These are phyloP conservation scores for Cephalopterus ornatus DNA, from an alignment of 2,113 vertebrate genomes.

Conservation along the genomic window DNA sequence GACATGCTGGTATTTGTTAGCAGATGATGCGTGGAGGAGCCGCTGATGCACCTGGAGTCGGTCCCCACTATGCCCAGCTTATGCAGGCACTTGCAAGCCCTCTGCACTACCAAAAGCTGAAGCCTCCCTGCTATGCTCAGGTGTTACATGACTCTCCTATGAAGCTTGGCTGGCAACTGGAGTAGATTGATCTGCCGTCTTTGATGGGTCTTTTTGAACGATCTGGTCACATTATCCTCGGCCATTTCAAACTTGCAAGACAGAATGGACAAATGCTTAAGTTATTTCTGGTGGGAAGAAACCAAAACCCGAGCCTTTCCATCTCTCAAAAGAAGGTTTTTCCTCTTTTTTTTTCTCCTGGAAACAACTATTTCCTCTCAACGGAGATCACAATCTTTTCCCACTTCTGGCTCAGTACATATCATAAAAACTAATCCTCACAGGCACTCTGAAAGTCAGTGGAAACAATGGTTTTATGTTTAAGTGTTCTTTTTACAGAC, in stretches of 20 bases:
- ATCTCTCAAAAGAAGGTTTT: background rate
- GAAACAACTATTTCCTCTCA: background rate
- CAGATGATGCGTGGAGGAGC: background rate
- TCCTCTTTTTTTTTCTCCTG: background rate
- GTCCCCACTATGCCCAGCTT: background rate
- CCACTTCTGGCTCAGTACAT: background rate
- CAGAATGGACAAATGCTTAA: background rate
- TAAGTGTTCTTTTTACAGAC: background rate
- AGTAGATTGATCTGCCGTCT: background rate
- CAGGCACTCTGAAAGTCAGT: background rate
- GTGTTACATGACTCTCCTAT: background rate
- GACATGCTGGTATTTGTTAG: rapidly evolving
- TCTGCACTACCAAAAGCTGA: rapidly evolving
- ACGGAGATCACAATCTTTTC: background rate
- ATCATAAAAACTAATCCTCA: background rate
- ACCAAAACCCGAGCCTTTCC: background rate
- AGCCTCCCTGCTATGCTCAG: background rate
- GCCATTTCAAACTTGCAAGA: background rate
- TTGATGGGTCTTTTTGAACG: background rate
- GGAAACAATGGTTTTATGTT: background rate
- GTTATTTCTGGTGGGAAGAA: background rate
- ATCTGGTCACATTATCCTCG: rapidly evolving
- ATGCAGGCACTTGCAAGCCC: background rate
- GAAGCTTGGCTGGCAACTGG: background rate
- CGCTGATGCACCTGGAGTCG: rapidly evolving